Percentiles rank a stretch among this genome's conserved stretches.
phyloP scores from a whole-genome alignment of 23 tunicate genomes.

The Trididemnum clinides region DNA sequence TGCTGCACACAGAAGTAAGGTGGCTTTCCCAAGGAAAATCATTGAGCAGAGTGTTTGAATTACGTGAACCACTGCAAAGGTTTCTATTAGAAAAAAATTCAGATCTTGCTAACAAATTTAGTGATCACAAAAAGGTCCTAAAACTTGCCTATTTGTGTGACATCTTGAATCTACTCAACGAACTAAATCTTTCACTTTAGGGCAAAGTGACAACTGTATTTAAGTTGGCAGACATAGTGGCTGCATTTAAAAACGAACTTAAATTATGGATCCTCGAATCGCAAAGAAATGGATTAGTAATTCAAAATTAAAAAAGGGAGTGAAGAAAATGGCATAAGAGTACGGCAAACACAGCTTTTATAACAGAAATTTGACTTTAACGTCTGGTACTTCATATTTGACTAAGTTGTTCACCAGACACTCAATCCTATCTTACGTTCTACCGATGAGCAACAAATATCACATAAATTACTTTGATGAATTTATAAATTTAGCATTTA shows the following conservation, averaged over 20 bases:
- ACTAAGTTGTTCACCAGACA: too few relatives aligned
- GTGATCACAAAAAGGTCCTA: conserved; percentile 40
- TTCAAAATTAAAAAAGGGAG: too few relatives aligned
- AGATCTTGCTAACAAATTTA: conserved; percentile 41
- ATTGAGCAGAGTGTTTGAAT: conserved; percentile 18
- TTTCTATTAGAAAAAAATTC: conserved; percentile 14
- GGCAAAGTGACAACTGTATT: conserved; percentile 23
- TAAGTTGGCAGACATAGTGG: conserved; percentile 13
- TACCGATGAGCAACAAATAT: too few relatives aligned
- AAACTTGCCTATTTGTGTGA: conserved; percentile 60
- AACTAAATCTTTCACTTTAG: conserved; percentile 22
- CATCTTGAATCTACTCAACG: conserved; percentile 41
- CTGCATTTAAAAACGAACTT: conserved; percentile 15
- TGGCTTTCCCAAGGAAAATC: not conserved
- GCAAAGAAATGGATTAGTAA: conserved; percentile 49
- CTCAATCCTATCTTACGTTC: too few relatives aligned
- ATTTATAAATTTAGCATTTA: too few relatives aligned
- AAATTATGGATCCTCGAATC: conserved; percentile 22
- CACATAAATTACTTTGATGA: too few relatives aligned
- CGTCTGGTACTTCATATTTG: too few relatives aligned
- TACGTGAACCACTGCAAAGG: conserved; percentile 20
- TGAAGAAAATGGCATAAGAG: too few relatives aligned
- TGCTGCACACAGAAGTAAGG: conserved; percentile 40
- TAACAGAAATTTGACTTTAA: too few relatives aligned
- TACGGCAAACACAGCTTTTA: too few relatives aligned